phyloP scores from a whole-genome alignment of 1,140 invertebrate genomes.

The Drosophila funebris region DNA sequence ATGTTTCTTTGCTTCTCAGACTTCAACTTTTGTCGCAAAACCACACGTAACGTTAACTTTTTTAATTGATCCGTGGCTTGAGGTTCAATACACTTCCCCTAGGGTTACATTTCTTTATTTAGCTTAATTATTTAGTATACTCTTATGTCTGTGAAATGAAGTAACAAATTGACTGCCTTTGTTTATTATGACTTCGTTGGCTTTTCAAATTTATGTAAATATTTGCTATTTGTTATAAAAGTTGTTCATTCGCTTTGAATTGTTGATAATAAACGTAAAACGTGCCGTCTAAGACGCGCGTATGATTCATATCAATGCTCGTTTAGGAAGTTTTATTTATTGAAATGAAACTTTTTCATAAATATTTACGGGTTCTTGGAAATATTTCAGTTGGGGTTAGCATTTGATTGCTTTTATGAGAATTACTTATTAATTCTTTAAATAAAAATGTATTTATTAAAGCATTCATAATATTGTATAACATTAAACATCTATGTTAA shows the following conservation, averaged over 20 bases:
- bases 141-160: background rate
- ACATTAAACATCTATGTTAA: no score
- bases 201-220: conserved; percentile 22
- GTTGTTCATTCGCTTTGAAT: background rate
- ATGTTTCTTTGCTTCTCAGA: conserved; percentile 25
- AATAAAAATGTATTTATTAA: no score
- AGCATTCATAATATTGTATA: no score
- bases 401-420: background rate
- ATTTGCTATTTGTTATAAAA: conserved; percentile 26
- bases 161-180: conserved; percentile 19
- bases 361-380: conserved; percentile 2
- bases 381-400: background rate
- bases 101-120: conserved; percentile 11
- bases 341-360: background rate
- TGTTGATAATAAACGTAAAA: background rate
- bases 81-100: background rate
- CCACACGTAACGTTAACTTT: conserved; percentile 8
- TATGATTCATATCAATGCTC: background rate
- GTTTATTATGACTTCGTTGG: conserved; percentile 10
- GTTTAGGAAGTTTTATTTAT: background rate
- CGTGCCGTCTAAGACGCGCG: background rate
- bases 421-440: no score
- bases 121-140: conserved; percentile 18
- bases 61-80: background rate
- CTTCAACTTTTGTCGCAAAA: conserved; percentile 12